A percentile compares a stretch with the other conserved stretches of the same genome.
Conservation (phyloP, 2,113 vertebrate species). For the Cyprinodon variegatus region DNA sequence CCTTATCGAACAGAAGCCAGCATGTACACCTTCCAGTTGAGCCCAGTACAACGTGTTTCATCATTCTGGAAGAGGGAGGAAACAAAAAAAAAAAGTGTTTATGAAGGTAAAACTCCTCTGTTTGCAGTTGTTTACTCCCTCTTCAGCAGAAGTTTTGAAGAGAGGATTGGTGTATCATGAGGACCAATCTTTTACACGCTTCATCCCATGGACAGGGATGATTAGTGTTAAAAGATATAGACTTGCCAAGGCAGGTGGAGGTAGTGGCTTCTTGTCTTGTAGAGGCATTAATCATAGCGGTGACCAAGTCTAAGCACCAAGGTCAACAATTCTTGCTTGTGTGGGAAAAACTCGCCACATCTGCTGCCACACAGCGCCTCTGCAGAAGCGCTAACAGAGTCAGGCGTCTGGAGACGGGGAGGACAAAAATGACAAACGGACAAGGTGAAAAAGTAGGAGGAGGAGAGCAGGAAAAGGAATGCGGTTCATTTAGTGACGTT, state of each 20-base stretch:
- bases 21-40: constrained; percentile 60
- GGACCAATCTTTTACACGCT: neutral
- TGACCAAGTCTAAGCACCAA: constrained; percentile 65
- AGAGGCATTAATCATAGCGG: constrained; percentile 79
- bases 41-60: constrained; percentile 49
- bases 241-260: constrained; percentile 62
- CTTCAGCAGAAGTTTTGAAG: constrained; percentile 27
- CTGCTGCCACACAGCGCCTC: constrained; percentile 51
- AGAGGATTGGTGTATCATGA: constrained; percentile 24
- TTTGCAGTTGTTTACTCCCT: constrained; percentile 11
- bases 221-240: constrained; percentile 68
- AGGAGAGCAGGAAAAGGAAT: constrained; percentile 40
- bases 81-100: constrained; percentile 15
- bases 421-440: constrained; percentile 53
- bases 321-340: constrained; percentile 70
- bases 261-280: constrained; percentile 76
- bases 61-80: constrained; percentile 32
- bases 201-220: constrained; percentile 58
- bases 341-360: constrained; percentile 67
- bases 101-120: constrained; percentile 24
- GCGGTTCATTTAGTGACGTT: constrained; percentile 49
- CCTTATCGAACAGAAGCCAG: constrained; percentile 61
- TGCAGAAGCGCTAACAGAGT: constrained; percentile 44
- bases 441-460: constrained; percentile 61
- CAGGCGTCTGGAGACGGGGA: constrained; percentile 39